phyloP scores from a whole-genome alignment of 1,140 invertebrate genomes.

The Brachionus asplanchnoidis region DNA sequence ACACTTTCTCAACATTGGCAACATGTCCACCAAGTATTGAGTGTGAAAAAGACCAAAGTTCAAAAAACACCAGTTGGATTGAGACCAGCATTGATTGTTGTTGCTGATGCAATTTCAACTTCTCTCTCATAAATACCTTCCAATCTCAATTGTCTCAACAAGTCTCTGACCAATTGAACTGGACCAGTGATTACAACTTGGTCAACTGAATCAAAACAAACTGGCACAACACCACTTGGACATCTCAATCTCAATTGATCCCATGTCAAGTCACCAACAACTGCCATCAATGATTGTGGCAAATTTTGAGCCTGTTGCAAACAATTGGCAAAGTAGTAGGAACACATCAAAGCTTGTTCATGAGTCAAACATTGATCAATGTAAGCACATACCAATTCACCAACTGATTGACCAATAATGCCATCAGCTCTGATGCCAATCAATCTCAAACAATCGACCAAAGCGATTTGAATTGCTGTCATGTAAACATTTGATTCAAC shows the following conservation, averaged over 20 bases:
- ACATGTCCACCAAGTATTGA: constrained; percentile 49
- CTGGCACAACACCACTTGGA: constrained; percentile 70
- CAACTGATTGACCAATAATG: constrained; percentile 84
- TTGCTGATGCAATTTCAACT: not conserved
- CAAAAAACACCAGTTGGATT: constrained; percentile 65
- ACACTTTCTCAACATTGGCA: constrained; percentile 13
- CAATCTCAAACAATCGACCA: constrained; percentile 73
- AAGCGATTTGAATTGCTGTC: constrained; percentile 84
- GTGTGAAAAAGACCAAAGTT: constrained; percentile 87
- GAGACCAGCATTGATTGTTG: not conserved
- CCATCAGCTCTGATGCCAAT: constrained; percentile 80
- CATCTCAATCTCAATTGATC: constrained; percentile 71
- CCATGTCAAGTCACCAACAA: constrained; percentile 73
- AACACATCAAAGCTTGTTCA: constrained; percentile 83
- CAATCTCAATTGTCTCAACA: constrained; percentile 21
- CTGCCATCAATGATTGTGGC: constrained; percentile 67
- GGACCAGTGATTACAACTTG: constrained; percentile 88
- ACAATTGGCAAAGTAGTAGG: constrained; percentile 81
- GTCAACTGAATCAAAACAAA: constrained; percentile 86
- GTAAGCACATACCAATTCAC: constrained; percentile 77
- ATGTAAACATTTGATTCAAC: constrained; percentile 85
- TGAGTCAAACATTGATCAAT: constrained; percentile 86
- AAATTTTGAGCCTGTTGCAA: constrained; percentile 71
- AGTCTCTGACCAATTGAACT: not conserved
- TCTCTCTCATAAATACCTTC: constrained; percentile 9